Percentiles rank a stretch among this genome's conserved stretches.
Conservation (phyloP, 2,888 invertebrate species). For the Melieria picta region DNA sequence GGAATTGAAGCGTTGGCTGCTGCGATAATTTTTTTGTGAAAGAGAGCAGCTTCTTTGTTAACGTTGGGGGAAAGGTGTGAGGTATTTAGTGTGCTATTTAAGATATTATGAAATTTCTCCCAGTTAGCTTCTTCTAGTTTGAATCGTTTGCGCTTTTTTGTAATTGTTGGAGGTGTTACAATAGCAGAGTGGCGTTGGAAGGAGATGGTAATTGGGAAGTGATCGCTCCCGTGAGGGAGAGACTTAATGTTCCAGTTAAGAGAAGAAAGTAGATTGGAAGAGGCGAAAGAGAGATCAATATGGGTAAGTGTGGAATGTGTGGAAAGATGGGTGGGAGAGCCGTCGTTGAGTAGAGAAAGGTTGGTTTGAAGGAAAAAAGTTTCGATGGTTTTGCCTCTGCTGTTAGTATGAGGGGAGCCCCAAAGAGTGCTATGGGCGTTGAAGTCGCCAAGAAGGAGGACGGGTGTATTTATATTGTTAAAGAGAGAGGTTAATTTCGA, state of each 20-base stretch:
- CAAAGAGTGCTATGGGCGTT: no score
- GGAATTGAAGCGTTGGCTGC: not conserved
- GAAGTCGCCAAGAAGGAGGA: no score
- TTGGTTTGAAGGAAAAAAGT: no score
- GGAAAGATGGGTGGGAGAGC: slow-evolving; percentile 1
- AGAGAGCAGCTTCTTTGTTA: not conserved
- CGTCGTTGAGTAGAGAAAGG: not conserved
- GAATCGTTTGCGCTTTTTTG: not conserved
- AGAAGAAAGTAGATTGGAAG: not conserved
- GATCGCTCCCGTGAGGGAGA: not conserved
- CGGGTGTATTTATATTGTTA: no score
- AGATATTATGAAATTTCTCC: not conserved
- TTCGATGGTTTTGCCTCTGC: no score
- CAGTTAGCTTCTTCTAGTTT: slow-evolving; percentile 1
- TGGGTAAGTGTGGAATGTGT: slow-evolving; percentile 1
- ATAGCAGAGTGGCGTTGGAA: not conserved
- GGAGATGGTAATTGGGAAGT: not conserved
- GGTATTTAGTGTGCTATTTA: not conserved
- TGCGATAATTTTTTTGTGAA: slow-evolving; percentile 7
- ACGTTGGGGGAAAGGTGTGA: not conserved
- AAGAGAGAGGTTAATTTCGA: no score
- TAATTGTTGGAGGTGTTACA: no score
- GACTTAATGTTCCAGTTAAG: slow-evolving; percentile 3
- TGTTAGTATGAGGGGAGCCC: no score
- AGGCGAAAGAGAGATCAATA: not conserved